Evolutionary conservation across 2,113 vertebrate genomes (phyloP), one percentile per base, ranked within the genome.

Genomic region (Myotis yumanensis): DNA sequence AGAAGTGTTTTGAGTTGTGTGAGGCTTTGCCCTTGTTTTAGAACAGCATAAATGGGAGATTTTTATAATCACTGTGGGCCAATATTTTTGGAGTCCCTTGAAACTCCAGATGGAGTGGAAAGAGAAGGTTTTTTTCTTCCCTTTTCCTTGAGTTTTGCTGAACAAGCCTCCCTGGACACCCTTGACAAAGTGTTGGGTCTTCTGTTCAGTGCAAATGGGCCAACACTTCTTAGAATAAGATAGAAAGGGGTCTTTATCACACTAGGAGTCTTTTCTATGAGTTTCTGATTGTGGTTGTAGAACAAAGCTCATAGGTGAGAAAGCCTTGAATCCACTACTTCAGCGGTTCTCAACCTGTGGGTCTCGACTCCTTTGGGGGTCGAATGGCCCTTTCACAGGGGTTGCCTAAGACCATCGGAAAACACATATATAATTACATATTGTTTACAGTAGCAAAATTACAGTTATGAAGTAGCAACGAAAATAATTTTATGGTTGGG

Each of bases 41-140:
- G 79, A 93, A 62, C 43, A 64, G 37, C 72, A 48, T 75, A 89
- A 94, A 89, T 93, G 88, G 69, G 90, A 35, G 46, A 48, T 64
- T 97, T 97, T 97, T 96, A 97, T 92, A 76, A 90, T 40, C 94
- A 76, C 90, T 1, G 4, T 92, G 95, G 90, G 92, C 93, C 97
- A 54, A 3, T 96, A 95, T 89, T 93, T 94, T 92, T 89, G 25
- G 66, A 95, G 87, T 89, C 79, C 59, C 86, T 59, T 86, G 90
- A 95, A 93, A 79, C 85, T 96, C 92, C 95, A 95, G 82, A 92
- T 97, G 93, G 90, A 93, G 66, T 86, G 23, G 62, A 92, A 96
- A 96, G 87, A 97, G 76, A 93, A 85, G 43, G 57, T 4, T 0
- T 20, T 57, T 88, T 62, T 30, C 46, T 64, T 68, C 40, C 68